These are phyloP conservation scores for Scelioninae gen. 1 DNA, from an alignment of 2,888 invertebrate genomes.

Conservation along the genomic window DNA sequence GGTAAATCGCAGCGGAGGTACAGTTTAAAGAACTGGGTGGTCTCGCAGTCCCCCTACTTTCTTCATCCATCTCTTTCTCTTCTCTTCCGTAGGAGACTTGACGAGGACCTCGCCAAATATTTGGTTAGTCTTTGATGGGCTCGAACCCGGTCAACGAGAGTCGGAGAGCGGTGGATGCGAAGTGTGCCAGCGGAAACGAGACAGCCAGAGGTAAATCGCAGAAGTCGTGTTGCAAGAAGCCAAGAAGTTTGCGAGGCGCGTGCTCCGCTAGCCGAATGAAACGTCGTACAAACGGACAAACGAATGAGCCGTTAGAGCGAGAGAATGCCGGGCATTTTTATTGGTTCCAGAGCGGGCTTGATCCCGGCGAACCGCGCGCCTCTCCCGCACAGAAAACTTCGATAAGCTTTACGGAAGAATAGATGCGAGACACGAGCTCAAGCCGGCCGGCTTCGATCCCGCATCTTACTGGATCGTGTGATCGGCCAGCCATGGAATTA, in stretches of 20 bases:
- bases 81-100: conserved; percentile 69
- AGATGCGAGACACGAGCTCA: conserved; percentile 65
- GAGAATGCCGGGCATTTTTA: conserved; percentile 83
- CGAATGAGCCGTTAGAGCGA: conserved; percentile 81
- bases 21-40: conserved; percentile 76
- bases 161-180: conserved; percentile 43
- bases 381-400: conserved; percentile 54
- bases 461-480: conserved; percentile 68
- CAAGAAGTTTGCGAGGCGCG: conserved; percentile 69
- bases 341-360: conserved; percentile 76
- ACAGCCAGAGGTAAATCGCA: conserved; percentile 46
- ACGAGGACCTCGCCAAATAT: conserved; percentile 82
- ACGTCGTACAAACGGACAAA: conserved; percentile 74
- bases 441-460: conserved; percentile 64
- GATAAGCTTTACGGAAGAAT: conserved; percentile 72
- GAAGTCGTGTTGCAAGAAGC: conserved; percentile 68
- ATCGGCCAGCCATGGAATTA: conserved; percentile 70
- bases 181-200: conserved; percentile 66
- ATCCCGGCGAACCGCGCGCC: conserved; percentile 67
- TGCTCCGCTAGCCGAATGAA: conserved; percentile 69
- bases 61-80: conserved; percentile 20
- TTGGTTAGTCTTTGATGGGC: conserved; percentile 80
- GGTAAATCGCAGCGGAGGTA: conserved; percentile 66
- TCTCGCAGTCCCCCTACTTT: conserved; percentile 54
- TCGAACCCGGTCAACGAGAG: conserved; percentile 63